Base-by-base conservation (phyloP, 2,797 vertebrate species). In the Sebastes diaconus region DNA sequence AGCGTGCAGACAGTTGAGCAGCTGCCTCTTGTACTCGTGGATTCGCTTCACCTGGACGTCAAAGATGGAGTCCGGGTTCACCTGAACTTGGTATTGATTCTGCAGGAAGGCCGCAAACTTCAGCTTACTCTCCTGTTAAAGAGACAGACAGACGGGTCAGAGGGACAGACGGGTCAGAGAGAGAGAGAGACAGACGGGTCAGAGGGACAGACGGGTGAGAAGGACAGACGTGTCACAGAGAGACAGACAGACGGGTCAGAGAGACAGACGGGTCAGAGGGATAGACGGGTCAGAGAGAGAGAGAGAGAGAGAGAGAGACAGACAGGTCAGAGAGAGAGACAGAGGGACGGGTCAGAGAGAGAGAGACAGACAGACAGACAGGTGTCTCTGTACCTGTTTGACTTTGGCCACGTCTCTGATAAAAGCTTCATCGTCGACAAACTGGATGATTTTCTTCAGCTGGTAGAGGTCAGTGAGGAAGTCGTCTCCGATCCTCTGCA, bases 41-140 rank as follows among this genome's bases (percentile, higher is more conserved):
- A 98, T 98, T 86, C 97, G 93, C 88, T 98, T 98, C 80, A 98
- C 97, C 0, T 98, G 97, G 63, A 98, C 96, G 0, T 97, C 97
- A 16, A 98, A 98, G 93, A 98, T 96, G 90, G 97, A 97, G 6
- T 95, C 92, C 0, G 96, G 94, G 87, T 97, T 97, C 88, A 97
- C 95, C 89, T 96, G 95, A 87, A 97, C 94, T 20, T 94, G 91
- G 86, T 96, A 96, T 68, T 96, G 93, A 55, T 95, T 95, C 90
- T 97, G 96, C 93, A 98, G 93, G 91, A 93, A 96, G 73, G 95
- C 93, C 0, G 96, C 94, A 0, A 98, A 97, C 91, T 97, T 98
- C 75, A 95, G 79, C 90, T 98, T 98, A 90, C 97, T 98, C 81
- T 97, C 97, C 97, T 98, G 74, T 12, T 3, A 39, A 29, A 18